Conservation (phyloP, 2,113 vertebrate genomes). For the Stomatorhinus ivindoensis region DNA sequence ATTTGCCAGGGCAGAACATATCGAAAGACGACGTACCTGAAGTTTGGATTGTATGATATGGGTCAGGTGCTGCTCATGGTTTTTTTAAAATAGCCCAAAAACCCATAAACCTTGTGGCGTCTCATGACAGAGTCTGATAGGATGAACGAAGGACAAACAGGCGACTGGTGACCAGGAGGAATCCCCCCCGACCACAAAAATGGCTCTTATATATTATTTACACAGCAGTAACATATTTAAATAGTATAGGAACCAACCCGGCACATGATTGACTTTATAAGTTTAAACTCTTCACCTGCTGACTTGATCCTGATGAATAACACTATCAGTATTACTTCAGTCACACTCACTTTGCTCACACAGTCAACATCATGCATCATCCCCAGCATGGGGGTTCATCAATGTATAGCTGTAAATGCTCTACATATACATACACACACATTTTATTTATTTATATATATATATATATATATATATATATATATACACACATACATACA, state of each 20-base stretch:
- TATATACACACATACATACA: no score
- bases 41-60: neutral
- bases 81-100: neutral
- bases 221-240: neutral
- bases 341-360: neutral
- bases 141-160: neutral
- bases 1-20: neutral
- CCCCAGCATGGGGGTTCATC: neutral
- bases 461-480: no score
- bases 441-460: no score
- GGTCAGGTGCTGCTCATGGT: neutral
- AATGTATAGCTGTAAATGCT: neutral
- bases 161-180: neutral
- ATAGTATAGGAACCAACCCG: neutral
- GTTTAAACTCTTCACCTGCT: neutral
- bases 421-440: no score
- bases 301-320: neutral
- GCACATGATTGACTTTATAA: neutral
- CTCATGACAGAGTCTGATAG: neutral
- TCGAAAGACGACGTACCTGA: neutral
- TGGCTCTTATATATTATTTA: neutral
- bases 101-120: neutral
- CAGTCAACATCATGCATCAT: neutral
- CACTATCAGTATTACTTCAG: neutral
- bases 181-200: neutral